Evolutionary conservation across 1,140 invertebrate species (phyloP).

Genomic region (Bombus waltoni): DNA sequence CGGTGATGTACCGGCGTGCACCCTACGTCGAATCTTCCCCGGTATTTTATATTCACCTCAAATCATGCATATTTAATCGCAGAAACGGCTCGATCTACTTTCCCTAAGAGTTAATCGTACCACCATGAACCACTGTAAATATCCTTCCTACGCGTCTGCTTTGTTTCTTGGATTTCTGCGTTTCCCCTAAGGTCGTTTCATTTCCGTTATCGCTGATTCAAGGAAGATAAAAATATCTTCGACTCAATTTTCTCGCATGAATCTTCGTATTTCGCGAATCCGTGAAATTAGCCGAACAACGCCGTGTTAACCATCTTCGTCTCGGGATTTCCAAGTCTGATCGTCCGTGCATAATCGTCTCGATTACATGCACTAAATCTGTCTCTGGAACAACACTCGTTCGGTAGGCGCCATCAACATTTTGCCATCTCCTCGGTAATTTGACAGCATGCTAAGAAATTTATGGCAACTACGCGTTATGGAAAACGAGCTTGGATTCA

Average conservation of each 20-base stretch:
- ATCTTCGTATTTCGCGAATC: not conserved
- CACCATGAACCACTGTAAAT: slow-evolving; percentile 59
- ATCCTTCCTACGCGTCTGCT: slow-evolving; percentile 36
- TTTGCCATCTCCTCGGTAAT: not conserved
- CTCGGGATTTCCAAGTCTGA: not conserved
- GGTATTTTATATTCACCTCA: slow-evolving; percentile 79
- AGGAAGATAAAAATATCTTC: too few relatives aligned
- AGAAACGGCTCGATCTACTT: slow-evolving; percentile 75
- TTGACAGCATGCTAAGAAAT: not conserved
- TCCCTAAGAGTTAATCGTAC: slow-evolving; percentile 75
- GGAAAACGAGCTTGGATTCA: slow-evolving; percentile 18
- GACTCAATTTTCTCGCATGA: not conserved
- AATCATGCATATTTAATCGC: slow-evolving; percentile 80
- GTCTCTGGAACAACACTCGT: not conserved
- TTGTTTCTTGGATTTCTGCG: not conserved
- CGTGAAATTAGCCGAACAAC: not conserved
- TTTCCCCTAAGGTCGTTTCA: not conserved
- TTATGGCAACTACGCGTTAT: not conserved
- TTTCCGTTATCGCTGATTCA: not conserved
- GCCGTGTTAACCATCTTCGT: not conserved
- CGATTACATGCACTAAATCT: not conserved
- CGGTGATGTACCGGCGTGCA: slow-evolving; percentile 48
- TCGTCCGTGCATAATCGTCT: not conserved
- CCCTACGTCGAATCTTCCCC: slow-evolving; percentile 34
- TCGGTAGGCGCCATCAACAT: not conserved